Base-by-base conservation (phyloP, 1,140 invertebrate genomes). In the Anthonomus grandis region DNA sequence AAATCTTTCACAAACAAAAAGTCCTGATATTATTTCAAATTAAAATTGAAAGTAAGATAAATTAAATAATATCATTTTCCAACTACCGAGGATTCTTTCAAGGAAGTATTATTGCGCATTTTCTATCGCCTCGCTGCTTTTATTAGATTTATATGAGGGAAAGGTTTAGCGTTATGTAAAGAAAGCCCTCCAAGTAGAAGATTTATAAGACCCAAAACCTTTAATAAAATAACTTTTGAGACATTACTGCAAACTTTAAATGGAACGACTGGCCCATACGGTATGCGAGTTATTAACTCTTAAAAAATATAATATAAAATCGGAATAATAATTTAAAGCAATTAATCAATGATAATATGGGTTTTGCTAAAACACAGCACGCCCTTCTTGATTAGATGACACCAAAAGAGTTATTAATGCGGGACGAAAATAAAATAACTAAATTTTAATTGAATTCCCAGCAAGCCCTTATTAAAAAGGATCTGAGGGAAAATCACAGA, bases 391-490 rank as follows among this genome's bases (percentile, higher is more conserved):
- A 54, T 54, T 54, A 54, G 41, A 54, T 12, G 39, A 44, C 49
- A 54, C 21, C 21, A 22, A 47, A 47, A 39, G 53, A 55, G 25
- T 46, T 47, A 55, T 47, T 37, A 47, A 55, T 38, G 22, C 49
- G 13, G 12, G 6, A 5, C n/a, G 24, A 47, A 55, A 55, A 38
- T 46, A 55, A 55, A 46, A 55, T 46, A 38, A 47, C 2, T 47
- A 47, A 47, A 55, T 37, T 55, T 55, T 55, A 55, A 55, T 55
- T 55, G 53, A 55, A 47, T 55, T 55, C 34, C 19, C 27, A 27
- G 21, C 15, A 45, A 53, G 36, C 44, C 53, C 34, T 36, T 27
- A 55, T 55, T 55, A 55, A 55, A 55, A 55, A 55, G 53, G 53
- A 55, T 55, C 34, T n/a, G n/a, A 21, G 21, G 41, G 51, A 54